Conservation (phyloP, 2,888 invertebrate species). For the Theristus sp. region DNA sequence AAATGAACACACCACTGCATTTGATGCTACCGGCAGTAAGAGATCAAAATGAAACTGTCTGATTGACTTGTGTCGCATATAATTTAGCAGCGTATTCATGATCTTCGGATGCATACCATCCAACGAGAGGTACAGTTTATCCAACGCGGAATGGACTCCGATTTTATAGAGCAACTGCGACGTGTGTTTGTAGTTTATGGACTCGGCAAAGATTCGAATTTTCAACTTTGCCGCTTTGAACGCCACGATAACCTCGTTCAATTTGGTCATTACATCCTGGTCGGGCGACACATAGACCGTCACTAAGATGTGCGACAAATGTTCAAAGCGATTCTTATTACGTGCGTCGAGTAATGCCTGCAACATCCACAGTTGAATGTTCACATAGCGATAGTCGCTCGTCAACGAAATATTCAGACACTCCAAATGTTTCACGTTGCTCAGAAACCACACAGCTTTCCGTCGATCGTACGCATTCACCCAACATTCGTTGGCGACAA, state of each 20-base stretch:
- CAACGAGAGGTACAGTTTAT: neutral
- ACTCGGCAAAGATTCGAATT: too few relatives aligned
- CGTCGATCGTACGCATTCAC: neutral
- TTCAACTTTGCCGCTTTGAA: too few relatives aligned
- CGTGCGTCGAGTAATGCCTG: neutral
- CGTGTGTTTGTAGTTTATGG: neutral
- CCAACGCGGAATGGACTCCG: neutral
- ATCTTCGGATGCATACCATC: neutral
- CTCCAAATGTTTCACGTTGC: neutral
- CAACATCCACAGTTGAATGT: neutral
- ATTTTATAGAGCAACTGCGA: neutral
- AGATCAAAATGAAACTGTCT: neutral
- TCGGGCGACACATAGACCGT: too few relatives aligned
- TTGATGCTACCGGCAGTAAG: too few relatives aligned
- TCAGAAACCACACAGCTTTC: neutral
- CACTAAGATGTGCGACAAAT: neutral
- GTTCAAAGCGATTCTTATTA: neutral
- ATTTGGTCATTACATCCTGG: too few relatives aligned
- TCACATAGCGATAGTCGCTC: neutral
- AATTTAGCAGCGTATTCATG: neutral
- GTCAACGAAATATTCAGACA: neutral
- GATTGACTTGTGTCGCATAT: neutral
- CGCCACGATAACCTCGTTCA: too few relatives aligned
- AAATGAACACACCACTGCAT: too few relatives aligned
- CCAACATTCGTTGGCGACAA: neutral